Base-by-base conservation (phyloP, 2,888 invertebrate genomes). In the Hemicrepidius hirtus region DNA sequence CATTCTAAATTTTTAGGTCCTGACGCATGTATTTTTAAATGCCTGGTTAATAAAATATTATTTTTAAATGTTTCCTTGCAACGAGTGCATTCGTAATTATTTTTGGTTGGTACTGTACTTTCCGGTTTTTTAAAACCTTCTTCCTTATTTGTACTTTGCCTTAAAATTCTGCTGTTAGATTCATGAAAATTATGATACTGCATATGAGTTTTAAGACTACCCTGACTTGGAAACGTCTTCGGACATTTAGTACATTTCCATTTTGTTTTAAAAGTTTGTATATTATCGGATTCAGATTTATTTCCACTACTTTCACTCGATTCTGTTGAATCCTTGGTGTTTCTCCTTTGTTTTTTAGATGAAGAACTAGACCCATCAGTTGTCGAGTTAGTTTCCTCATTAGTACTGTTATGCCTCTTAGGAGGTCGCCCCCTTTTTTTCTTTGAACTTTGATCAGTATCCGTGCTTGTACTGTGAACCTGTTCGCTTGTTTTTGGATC, bases 191-290 rank as follows among this genome's bases (percentile, higher is more conserved):
- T 84, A 75, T 86, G 85, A 72, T 82, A 84, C 60, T 84, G 84
- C 74, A 84, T 79, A 71, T 86, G 86, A 32, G 82, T 84, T 71
- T 81, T 83, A 50, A 86, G 80, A 63, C 85, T 84, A 49, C 84
- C 84, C 62, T 82, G 80, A 77, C 84, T 85, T n/a, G 85, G 83
- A 74, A 86, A 86, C 3, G 82, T 80, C 78, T 86, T 85, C 0
- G 83, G 75, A 76, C 86, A 86, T 65, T 83, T 80, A 0, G 82
- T 80, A 74, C 86, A 86, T 10, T 73, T 68, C 73, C 73, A 73
- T 16, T 59, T 73, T 1, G 68, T 68, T 32, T 68, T 73, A 20
- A 67, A 53, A 35, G 16, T 53, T 10, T 53, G 57, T 18, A 65
- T 13, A 6, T 62, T 20, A n/a, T 50, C 16, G n/a, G 35, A 6